Evolutionary conservation across 2,888 invertebrate species (phyloP).

Genomic region (Eucera pruinosa): DNA sequence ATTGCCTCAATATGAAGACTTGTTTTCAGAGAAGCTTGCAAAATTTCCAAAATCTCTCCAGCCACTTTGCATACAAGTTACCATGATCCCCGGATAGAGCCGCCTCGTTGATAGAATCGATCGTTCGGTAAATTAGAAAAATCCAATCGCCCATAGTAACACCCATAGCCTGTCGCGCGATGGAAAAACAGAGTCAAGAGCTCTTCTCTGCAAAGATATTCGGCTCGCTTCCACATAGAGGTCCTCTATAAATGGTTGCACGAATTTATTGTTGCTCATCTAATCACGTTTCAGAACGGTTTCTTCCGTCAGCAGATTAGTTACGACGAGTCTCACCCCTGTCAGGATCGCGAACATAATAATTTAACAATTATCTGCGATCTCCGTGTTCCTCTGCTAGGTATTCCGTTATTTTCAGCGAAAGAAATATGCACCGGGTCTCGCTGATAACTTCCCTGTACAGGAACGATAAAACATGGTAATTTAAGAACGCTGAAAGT

Average conservation of each 20-base stretch:
- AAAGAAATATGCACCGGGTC: conserved; percentile 53
- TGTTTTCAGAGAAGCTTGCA: no score
- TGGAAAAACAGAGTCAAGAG: conserved; percentile 18
- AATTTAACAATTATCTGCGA: conserved; percentile 80
- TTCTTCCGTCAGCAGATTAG: conserved; percentile 76
- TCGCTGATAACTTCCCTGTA: conserved; percentile 48
- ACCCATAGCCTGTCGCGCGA: conserved; percentile 30
- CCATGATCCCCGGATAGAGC: background rate
- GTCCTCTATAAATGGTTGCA: conserved; percentile 29
- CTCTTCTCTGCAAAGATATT: conserved; percentile 22
- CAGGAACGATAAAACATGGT: conserved; percentile 51
- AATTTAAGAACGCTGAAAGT: conserved; percentile 62
- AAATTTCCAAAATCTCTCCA: background rate
- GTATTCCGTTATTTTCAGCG: conserved; percentile 59
- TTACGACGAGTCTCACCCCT: conserved; percentile 69
- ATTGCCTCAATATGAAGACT: no score
- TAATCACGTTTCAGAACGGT: conserved; percentile 21
- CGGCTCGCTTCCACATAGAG: no score
- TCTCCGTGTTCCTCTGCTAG: conserved; percentile 46
- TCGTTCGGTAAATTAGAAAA: conserved; percentile 41
- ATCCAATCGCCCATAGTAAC: conserved; percentile 28
- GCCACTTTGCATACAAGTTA: conserved; percentile 1
- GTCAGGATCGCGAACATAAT: conserved; percentile 76
- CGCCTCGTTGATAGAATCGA: conserved; percentile 6
- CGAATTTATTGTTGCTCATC: background rate